Percentiles rank a stretch among this genome's conserved stretches.
These are phyloP conservation scores for Meriones unguiculatus DNA, from an alignment of 2,113 vertebrate genomes.

Conservation along the genomic window DNA sequence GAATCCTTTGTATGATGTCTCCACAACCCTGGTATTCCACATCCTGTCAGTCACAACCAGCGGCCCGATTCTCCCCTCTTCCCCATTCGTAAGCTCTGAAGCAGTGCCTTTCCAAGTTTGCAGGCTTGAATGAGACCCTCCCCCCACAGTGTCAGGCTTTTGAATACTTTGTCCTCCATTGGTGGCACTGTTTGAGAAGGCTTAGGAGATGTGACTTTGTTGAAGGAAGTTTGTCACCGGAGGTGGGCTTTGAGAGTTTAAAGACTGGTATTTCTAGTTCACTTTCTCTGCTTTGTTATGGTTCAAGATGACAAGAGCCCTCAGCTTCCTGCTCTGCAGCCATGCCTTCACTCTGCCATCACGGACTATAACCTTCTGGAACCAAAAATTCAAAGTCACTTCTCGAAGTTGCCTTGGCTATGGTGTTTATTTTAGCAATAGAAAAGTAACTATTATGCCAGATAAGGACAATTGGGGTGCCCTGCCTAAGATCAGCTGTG, in stretches of 20 bases:
- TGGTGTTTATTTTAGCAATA: neutral
- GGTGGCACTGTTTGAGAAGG: neutral
- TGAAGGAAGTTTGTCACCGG: neutral
- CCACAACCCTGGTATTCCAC: neutral
- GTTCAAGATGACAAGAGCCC: neutral
- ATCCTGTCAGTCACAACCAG: neutral
- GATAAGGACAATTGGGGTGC: neutral
- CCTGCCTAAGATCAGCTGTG: neutral
- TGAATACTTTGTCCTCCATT: neutral
- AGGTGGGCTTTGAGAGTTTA: neutral
- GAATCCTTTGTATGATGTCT: neutral
- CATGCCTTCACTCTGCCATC: neutral
- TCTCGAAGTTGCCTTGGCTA: neutral
- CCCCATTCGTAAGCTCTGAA: neutral
- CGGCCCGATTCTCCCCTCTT: neutral
- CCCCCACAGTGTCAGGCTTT: neutral
- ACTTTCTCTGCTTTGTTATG: neutral
- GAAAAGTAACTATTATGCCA: neutral
- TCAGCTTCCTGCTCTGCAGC: neutral
- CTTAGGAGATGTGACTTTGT: neutral
- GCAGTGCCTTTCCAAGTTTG: neutral
- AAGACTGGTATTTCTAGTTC: neutral
- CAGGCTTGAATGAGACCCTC: neutral
- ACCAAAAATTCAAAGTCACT: neutral
- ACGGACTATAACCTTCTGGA: neutral